phyloP scores from a whole-genome alignment of 1,140 invertebrate genomes.

The Thaumatotibia leucotreta region DNA sequence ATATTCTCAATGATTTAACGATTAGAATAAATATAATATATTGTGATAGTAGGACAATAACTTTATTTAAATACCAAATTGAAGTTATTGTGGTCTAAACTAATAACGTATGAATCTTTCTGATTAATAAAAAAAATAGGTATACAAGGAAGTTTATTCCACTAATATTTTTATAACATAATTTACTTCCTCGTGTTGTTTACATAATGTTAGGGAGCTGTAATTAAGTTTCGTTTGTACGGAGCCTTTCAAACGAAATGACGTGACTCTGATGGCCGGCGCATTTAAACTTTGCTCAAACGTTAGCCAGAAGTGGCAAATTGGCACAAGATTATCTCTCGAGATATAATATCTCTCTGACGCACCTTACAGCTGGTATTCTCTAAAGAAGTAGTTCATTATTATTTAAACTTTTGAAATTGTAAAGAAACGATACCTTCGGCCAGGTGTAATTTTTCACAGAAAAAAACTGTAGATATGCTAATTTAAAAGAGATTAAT shows the following conservation, averaged over 20 bases:
- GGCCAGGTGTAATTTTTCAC: too few relatives aligned
- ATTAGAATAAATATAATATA: too few relatives aligned
- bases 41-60: too few relatives aligned
- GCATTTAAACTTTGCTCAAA: conserved; percentile 12
- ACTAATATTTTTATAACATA: not conserved
- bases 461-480: too few relatives aligned
- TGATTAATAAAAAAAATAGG: too few relatives aligned
- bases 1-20: too few relatives aligned
- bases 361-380: not conserved
- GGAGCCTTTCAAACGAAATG: not conserved
- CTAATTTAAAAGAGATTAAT: too few relatives aligned
- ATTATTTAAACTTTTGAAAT: not conserved
- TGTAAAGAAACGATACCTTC: not conserved
- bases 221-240: not conserved
- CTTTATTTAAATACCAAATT: too few relatives aligned
- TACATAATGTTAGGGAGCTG: not conserved
- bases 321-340: conserved; percentile 7
- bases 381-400: not conserved
- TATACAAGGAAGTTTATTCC: too few relatives aligned
- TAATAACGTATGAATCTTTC: too few relatives aligned
- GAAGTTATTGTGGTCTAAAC: too few relatives aligned
- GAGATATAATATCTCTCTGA: not conserved
- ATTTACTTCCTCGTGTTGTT: not conserved
- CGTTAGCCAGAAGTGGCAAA: conserved; percentile 2
- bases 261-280: not conserved